Base-by-base conservation (phyloP, 2,113 vertebrate species). In the Boulengeromyrus knoepffleri region DNA sequence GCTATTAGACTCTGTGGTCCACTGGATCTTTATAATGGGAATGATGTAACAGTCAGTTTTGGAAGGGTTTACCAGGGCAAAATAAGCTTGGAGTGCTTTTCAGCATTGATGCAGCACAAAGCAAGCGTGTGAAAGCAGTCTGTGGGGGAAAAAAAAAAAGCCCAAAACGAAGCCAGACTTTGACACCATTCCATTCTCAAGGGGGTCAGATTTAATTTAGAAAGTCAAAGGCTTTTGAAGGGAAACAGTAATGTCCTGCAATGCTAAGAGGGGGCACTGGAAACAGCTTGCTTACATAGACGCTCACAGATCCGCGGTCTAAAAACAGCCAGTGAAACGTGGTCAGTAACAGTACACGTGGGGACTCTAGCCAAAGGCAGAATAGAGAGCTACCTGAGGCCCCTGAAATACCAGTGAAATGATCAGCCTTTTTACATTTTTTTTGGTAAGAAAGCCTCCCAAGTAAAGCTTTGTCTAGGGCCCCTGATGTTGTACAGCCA, bases 11-110 rank as follows among this genome's bases (percentile, higher is more conserved):
- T 66, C 47, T 49, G 70, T 47, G 87, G 52, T 80, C 66, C 62
- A 88, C 70, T 84, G 70, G 58, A 88, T 49, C 87, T 53, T 83
- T 19, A 83, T 53, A 88, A 90, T 90, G 87, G 87, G 45, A 90
- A 90, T 88, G 86, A 90, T 88, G 90, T 46, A 83, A 90, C 87
- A 70, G 89, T 45, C 62, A 80, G 70, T 56, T 56, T 46, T 88
- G 90, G 90, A 80, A 47, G 49, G 85, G 74, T 58, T 88, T 88
- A 52, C 90, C 88, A 39, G 53, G 52, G 89, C 47, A 53, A 58
- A 88, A 87, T 85, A 90, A 90, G 89, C 39, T 58, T 90, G 83
- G 58, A 87, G 46, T 50, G 83, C 47, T n/a, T 88, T 88, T 88
- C 39, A 83, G 36, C 50, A 53, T 36, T 58, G 86, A 88, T 53